These are phyloP conservation scores for Amphimedon queenslandica DNA, from an alignment of 37 sponge, comb jelly and placozoan species.

Conservation along the genomic window DNA sequence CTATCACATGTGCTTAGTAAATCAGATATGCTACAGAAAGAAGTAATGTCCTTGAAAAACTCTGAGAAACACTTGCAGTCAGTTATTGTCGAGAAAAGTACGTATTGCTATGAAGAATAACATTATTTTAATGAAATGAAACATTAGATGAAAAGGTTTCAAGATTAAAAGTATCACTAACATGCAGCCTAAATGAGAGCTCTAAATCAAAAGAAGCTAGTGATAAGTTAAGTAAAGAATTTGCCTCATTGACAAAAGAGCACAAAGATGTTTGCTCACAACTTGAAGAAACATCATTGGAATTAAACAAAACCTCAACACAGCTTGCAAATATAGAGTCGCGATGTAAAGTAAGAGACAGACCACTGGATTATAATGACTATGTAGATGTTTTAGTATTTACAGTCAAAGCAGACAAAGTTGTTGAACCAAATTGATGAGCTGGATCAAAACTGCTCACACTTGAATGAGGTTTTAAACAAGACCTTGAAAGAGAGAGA, in stretches of 20 bases:
- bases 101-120: no score
- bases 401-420: slow-evolving; percentile 25
- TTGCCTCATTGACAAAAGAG: neutral
- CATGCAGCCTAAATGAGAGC: neutral
- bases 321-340: neutral
- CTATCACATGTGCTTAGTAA: neutral
- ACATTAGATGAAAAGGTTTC: neutral
- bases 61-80: no score
- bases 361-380: neutral
- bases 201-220: neutral
- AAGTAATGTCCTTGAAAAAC: neutral
- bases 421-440: slow-evolving; percentile 35
- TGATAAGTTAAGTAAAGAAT: neutral
- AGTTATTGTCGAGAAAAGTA: no score
- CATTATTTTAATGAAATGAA: no score
- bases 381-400: neutral
- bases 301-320: neutral
- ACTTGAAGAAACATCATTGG: neutral
- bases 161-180: neutral
- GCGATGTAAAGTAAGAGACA: neutral
- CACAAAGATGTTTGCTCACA: neutral
- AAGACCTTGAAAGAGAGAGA: neutral
- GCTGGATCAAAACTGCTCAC: slow-evolving; percentile 17
- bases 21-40: neutral
- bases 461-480: slow-evolving; percentile 15